These are phyloP conservation scores for Sisyra terminalis DNA, from an alignment of 2,888 invertebrate genomes.

Conservation along the genomic window DNA sequence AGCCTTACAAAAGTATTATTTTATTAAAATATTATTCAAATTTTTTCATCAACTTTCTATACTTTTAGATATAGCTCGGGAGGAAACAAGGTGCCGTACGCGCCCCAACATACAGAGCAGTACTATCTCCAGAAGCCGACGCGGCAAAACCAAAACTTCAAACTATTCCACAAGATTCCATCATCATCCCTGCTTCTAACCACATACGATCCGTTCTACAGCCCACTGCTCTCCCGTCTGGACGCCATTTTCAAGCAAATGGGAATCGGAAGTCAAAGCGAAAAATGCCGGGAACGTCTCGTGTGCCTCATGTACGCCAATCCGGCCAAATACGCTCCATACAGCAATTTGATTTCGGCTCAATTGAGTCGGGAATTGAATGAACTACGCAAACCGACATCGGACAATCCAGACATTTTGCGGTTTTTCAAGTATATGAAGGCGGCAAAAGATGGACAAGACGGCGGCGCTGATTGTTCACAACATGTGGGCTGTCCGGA, in stretches of 20 bases:
- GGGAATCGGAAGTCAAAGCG: slow-evolving; percentile 43
- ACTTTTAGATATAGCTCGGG: slow-evolving; percentile 34
- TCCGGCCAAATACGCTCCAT: slow-evolving; percentile 78
- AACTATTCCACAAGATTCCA: slow-evolving; percentile 76
- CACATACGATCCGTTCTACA: slow-evolving; percentile 83
- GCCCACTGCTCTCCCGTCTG: slow-evolving; percentile 65
- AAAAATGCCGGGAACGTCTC: slow-evolving; percentile 63
- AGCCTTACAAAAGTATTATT: no score
- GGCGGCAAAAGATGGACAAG: slow-evolving; percentile 75
- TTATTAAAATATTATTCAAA: no score
- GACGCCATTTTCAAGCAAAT: slow-evolving; percentile 67
- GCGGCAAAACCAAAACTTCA: slow-evolving; percentile 43
- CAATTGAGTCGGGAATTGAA: slow-evolving; percentile 77
- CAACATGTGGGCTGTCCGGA: slow-evolving; percentile 46
- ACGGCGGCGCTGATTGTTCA: slow-evolving; percentile 51
- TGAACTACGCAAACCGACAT: slow-evolving; percentile 67
- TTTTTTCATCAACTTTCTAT: no score
- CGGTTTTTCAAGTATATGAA: slow-evolving; percentile 85
- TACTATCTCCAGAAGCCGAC: slow-evolving; percentile 44
- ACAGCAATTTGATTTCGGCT: slow-evolving; percentile 75
- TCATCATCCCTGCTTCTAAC: slow-evolving; percentile 65
- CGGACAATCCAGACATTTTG: slow-evolving; percentile 73
- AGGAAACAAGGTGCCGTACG: slow-evolving; percentile 42
- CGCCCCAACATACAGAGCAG: slow-evolving; percentile 37
- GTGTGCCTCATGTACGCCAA: slow-evolving; percentile 79